Percentiles rank a stretch among this genome's conserved stretches.
These are phyloP conservation scores for Drosophila affinis DNA, from an alignment of 2,888 invertebrate species.

Conservation along the genomic window DNA sequence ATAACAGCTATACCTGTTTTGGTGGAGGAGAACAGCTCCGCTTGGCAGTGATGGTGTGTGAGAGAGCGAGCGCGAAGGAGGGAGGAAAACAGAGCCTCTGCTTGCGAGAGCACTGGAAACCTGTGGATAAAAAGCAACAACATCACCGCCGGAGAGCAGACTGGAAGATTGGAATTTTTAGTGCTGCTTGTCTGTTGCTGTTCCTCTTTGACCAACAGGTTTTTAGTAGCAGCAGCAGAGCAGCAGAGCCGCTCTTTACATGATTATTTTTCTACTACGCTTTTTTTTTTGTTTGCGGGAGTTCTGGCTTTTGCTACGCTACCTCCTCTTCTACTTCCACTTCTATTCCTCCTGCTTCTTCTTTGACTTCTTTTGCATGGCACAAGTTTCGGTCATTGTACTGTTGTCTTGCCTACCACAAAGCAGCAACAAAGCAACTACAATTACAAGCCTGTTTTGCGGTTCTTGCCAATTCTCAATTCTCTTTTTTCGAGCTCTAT, in stretches of 20 bases:
- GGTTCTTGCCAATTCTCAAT: conserved; percentile 5
- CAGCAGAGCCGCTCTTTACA: conserved; percentile 9
- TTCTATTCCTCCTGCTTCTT: conserved; percentile 39
- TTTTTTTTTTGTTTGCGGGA: conserved; percentile 41
- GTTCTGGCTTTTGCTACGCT: conserved; percentile 15
- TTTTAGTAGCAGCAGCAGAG: conserved; percentile 50
- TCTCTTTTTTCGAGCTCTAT: conserved; percentile 36
- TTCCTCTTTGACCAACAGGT: conserved; percentile 66
- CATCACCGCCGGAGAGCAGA: conserved; percentile 37
- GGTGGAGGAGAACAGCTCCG: conserved; percentile 39
- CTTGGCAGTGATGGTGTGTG: neutral
- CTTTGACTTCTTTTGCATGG: conserved; percentile 49
- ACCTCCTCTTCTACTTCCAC: conserved; percentile 57
- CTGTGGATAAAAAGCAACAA: conserved; percentile 33
- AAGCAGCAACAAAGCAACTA: conserved; percentile 35
- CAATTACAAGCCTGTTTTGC: conserved; percentile 15
- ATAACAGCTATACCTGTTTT: conserved; percentile 69
- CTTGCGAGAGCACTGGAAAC: conserved; percentile 18
- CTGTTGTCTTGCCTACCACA: conserved; percentile 50
- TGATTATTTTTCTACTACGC: conserved; percentile 57
- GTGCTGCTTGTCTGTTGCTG: conserved; percentile 44
- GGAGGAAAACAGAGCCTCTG: neutral
- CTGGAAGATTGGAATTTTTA: conserved; percentile 78
- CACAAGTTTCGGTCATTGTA: conserved; percentile 72
- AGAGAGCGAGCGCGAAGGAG: conserved; percentile 1